Conservation (phyloP, 2,797 vertebrate species). For the Gorsachius magnificus region DNA sequence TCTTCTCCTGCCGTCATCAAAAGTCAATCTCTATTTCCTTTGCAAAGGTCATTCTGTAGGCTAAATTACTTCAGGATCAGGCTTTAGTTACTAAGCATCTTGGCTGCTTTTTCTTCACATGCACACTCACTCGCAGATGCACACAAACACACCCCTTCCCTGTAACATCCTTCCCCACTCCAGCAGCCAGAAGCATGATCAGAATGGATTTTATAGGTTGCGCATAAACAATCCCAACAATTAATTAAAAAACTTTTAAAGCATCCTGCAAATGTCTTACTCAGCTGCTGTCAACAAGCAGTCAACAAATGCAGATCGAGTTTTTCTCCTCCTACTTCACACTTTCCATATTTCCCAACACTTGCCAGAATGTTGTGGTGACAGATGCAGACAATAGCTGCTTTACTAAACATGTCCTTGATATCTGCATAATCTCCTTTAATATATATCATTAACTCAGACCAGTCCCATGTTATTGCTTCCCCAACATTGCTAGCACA, state of each 20-base stretch:
- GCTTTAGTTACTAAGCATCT: background rate
- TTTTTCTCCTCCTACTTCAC: slow-evolving; percentile 59
- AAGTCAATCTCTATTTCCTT: background rate
- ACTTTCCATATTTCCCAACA: slow-evolving; percentile 61
- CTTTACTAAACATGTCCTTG: slow-evolving; percentile 61
- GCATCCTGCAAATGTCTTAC: slow-evolving; percentile 30
- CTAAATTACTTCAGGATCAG: background rate
- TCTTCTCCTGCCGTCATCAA: background rate
- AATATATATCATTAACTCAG: slow-evolving; percentile 67
- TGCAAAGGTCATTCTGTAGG: background rate
- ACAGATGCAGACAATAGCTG: slow-evolving; percentile 48
- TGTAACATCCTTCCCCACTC: background rate
- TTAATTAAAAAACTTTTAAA: slow-evolving; percentile 45
- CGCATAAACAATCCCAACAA: slow-evolving; percentile 28
- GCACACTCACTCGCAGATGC: background rate
- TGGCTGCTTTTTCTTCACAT: background rate
- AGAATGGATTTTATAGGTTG: slow-evolving; percentile 16
- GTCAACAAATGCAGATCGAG: slow-evolving; percentile 34
- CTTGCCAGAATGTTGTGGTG: slow-evolving; percentile 50
- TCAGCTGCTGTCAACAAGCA: slow-evolving; percentile 55
- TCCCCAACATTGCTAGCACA: slow-evolving; percentile 53
- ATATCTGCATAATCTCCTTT: slow-evolving; percentile 67
- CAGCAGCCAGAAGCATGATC: background rate
- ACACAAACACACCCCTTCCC: background rate
- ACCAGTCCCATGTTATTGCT: slow-evolving; percentile 64